A percentile compares a stretch with the other conserved stretches of the same genome.
phyloP scores from a whole-genome alignment of 2,113 vertebrate genomes.

The Pituophis catenifer region DNA sequence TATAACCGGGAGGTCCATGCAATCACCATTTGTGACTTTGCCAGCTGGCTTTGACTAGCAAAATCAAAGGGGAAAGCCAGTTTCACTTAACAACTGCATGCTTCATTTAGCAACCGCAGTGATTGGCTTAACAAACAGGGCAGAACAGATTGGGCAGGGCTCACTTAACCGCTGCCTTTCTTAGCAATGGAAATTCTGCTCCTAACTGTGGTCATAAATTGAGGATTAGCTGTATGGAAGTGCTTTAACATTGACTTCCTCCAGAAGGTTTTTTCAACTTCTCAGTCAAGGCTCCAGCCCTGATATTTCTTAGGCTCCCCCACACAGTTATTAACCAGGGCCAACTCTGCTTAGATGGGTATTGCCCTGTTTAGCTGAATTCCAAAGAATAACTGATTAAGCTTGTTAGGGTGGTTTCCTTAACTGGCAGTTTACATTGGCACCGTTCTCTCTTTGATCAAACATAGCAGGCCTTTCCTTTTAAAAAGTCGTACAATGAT shows the following conservation, averaged over 20 bases:
- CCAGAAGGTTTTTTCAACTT: background rate
- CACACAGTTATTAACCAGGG: background rate
- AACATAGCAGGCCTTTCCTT: background rate
- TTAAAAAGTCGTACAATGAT: background rate
- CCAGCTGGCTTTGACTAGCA: background rate
- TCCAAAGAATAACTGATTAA: background rate
- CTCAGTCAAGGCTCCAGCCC: background rate
- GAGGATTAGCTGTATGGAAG: background rate
- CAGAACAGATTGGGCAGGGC: background rate
- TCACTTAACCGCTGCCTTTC: background rate
- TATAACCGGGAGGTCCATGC: too few relatives aligned
- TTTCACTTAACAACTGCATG: background rate
- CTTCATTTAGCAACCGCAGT: background rate
- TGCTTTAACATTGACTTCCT: background rate
- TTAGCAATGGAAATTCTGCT: background rate
- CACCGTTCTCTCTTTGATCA: background rate
- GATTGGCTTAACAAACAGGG: background rate
- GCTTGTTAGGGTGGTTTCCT: background rate
- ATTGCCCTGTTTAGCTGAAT: background rate
- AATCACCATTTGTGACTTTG: too few relatives aligned
- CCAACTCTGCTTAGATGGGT: background rate
- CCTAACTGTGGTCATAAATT: background rate
- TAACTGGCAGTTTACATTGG: background rate
- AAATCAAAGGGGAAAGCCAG: background rate
- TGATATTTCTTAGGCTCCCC: background rate